A percentile compares a stretch with the other conserved stretches of the same genome.
Evolutionary conservation across 2,888 invertebrate genomes (phyloP).

Genomic region (Andrena dorsata): DNA sequence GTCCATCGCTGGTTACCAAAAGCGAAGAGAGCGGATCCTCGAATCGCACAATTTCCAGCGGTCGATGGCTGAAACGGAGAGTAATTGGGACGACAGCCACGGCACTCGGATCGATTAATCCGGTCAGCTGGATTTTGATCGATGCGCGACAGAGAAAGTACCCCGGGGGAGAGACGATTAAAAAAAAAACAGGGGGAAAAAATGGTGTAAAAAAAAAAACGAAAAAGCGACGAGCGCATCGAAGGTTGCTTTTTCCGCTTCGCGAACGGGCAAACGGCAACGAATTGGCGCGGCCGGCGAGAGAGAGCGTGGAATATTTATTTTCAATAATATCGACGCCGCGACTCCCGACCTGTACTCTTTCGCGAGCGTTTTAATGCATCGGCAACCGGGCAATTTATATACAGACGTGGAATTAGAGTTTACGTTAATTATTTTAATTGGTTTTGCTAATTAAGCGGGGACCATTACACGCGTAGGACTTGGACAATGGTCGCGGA

Average conservation of each 20-base stretch:
- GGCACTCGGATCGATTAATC: conserved; percentile 52
- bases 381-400: conserved; percentile 58
- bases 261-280: conserved; percentile 36
- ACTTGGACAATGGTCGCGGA: conserved; percentile 60
- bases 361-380: conserved; percentile 61
- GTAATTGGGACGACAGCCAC: conserved; percentile 33
- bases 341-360: conserved; percentile 45
- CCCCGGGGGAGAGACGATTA: conserved; percentile 33
- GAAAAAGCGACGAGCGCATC: conserved; percentile 14
- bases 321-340: conserved; percentile 60
- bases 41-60: conserved; percentile 1
- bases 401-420: conserved; percentile 61
- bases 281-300: conserved; percentile 20
- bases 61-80: conserved; percentile 23
- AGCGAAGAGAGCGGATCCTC: background rate
- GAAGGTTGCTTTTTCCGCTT: conserved; percentile 32
- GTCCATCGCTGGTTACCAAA: background rate
- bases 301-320: conserved; percentile 55
- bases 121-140: conserved; percentile 59
- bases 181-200: conserved; percentile 31
- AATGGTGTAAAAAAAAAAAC: background rate
- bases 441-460: conserved; percentile 71
- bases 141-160: conserved; percentile 56
- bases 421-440: conserved; percentile 71
- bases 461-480: conserved; percentile 57